Percentiles rank a stretch among this genome's conserved stretches.
Evolutionary conservation across 2,113 vertebrate genomes (phyloP).

Genomic region (Alethe diademata): DNA sequence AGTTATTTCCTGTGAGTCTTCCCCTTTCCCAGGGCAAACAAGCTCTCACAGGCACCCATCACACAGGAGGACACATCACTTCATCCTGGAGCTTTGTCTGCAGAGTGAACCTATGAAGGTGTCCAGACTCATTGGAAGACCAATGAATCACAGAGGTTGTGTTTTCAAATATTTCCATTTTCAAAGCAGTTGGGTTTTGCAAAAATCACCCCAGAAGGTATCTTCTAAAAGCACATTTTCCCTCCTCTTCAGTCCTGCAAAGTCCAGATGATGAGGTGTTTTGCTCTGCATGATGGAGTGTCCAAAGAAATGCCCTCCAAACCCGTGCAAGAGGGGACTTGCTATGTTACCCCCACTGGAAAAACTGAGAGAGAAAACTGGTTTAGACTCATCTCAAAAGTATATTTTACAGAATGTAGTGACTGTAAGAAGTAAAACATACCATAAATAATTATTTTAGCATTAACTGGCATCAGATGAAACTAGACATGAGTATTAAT

Average conservation of each 20-base stretch:
- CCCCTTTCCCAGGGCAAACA: neutral
- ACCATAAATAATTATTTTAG: neutral
- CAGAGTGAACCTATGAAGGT: neutral
- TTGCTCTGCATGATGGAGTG: neutral
- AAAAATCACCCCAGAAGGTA: neutral
- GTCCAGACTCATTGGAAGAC: neutral
- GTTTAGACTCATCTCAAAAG: neutral
- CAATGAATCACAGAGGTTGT: neutral
- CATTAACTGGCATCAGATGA: neutral
- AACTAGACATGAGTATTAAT: neutral
- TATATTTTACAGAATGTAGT: neutral
- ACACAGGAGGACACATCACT: neutral
- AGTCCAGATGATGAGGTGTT: neutral
- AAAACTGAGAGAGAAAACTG: neutral
- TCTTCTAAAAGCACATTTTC: neutral
- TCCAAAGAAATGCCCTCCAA: neutral
- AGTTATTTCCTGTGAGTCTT: neutral
- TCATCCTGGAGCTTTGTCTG: neutral
- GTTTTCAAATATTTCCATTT: neutral
- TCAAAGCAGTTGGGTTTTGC: neutral
- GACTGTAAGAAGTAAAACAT: neutral
- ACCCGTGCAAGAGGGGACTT: rapidly evolving
- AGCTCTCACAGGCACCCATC: neutral
- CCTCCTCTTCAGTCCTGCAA: neutral
- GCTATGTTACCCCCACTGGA: neutral